Percentiles rank a stretch among this genome's conserved stretches.
Evolutionary conservation across 1,140 invertebrate species (phyloP).

Genomic region (Linepithema humile): DNA sequence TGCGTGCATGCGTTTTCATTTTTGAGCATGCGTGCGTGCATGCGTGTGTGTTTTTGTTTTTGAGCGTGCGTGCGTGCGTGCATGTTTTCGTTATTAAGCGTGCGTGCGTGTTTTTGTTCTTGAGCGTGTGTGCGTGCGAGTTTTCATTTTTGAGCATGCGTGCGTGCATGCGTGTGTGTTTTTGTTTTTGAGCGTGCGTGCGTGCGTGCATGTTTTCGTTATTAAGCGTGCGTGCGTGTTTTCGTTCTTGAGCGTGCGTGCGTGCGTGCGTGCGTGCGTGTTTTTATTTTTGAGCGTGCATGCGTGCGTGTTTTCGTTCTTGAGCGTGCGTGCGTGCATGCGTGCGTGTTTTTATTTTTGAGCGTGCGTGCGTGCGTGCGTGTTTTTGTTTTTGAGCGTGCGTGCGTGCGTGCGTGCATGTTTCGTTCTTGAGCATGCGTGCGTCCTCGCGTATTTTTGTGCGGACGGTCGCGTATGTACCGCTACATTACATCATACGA

Average conservation of each 20-base stretch:
- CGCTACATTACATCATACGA: slow-evolving; percentile 64
- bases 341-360: slow-evolving; percentile 74
- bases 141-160: slow-evolving; percentile 72
- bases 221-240: slow-evolving; percentile 63
- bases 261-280: slow-evolving; percentile 58
- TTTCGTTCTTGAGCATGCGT: too few relatives aligned
- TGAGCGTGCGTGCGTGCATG: slow-evolving; percentile 58
- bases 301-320: slow-evolving; percentile 76
- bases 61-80: slow-evolving; percentile 58
- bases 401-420: slow-evolving; percentile 58
- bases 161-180: slow-evolving; percentile 69
- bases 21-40: slow-evolving; percentile 60
- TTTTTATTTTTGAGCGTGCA: too few relatives aligned
- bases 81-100: too few relatives aligned
- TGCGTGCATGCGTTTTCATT: slow-evolving; percentile 72
- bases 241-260: slow-evolving; percentile 59
- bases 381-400: too few relatives aligned
- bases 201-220: slow-evolving; percentile 73
- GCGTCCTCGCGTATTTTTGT: slow-evolving; percentile 63
- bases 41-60: slow-evolving; percentile 74
- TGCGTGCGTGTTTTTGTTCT: slow-evolving; percentile 76
- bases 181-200: slow-evolving; percentile 70
- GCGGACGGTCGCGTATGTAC: slow-evolving; percentile 42
- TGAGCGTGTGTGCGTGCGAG: slow-evolving; percentile 66
- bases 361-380: slow-evolving; percentile 39